Conservation (phyloP, 2,113 vertebrate species). For the Cyphomyrus plagiostoma region DNA sequence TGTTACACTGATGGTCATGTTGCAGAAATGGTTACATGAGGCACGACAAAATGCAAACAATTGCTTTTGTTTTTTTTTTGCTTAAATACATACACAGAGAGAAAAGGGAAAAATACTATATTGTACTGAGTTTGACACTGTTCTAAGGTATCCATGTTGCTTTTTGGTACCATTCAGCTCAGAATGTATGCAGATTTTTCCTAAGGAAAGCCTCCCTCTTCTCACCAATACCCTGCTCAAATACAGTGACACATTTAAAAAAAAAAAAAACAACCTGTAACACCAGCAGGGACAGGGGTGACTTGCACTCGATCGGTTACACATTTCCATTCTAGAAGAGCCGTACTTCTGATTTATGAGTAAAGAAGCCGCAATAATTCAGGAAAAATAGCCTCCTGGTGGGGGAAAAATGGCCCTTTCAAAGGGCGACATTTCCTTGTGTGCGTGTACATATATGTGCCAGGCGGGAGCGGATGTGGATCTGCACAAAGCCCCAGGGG, state of each 20-base stretch:
- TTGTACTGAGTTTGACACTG: constrained; percentile 23
- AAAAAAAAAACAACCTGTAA: constrained; percentile 1
- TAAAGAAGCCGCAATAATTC: background rate
- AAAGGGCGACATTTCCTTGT: background rate
- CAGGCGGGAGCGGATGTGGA: background rate
- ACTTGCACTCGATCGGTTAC: background rate
- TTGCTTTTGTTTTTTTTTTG: constrained; percentile 29
- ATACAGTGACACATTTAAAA: background rate
- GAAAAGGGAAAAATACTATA: constrained; percentile 28
- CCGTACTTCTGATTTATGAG: background rate
- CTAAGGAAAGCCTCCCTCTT: constrained; percentile 5
- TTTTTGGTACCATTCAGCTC: background rate
- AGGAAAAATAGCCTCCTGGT: background rate
- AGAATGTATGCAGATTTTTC: background rate
- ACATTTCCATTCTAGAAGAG: background rate
- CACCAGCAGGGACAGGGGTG: background rate
- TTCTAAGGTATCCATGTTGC: background rate
- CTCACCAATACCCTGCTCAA: background rate
- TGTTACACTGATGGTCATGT: constrained; percentile 54
- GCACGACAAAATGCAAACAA: constrained; percentile 55
- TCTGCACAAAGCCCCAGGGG: background rate
- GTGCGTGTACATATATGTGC: background rate
- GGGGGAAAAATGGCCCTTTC: background rate
- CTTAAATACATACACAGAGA: constrained; percentile 37
- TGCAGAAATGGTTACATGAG: constrained; percentile 56